Base-by-base conservation (phyloP, 2,113 vertebrate genomes). In the Epinephelus lanceolatus region DNA sequence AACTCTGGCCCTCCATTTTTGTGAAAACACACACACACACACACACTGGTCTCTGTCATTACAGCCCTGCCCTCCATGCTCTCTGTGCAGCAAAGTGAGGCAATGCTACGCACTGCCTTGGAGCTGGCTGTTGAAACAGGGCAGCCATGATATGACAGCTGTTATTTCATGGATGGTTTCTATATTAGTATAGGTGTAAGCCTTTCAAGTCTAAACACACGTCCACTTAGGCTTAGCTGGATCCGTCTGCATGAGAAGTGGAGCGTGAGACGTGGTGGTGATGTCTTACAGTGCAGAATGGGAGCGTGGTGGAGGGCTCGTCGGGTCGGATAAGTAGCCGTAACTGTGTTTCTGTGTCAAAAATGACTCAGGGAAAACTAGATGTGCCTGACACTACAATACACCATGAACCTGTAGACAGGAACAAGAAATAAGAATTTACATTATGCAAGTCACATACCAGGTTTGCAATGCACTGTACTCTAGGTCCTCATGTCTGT, bases 141-240 rank as follows among this genome's bases (percentile, higher is more conserved):
- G 8, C 30, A 25, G 60, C 3, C 53, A 47, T 66, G 73, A 84
- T 62, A 47, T 72, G 78, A 86, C 80, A 76, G 69, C 63, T 83
- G 86, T 74, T 81, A 69, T 78, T 88, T 83, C 77, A 86, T 80
- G 61, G 55, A 71, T 83, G 83, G 40, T 55, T 81, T 81, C 66
- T 77, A 65, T 33, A 86, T 51, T 42, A 37, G 57, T 70, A 2
- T 15, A 62, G 51, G 42, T 74, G 5, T 57, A 53, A 40, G 52
- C 42, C 37, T 80, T 89, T 85, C 53, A 86, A 71, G 87, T 89
- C 71, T 80, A 49, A 76, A 81, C 53, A 76, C n/a, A 84, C 71
- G 84, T 85, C 74, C 17, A 6, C 42, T 78, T 25, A 9, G 60
- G 71, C 61, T 87, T 52, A 84, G 42, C 9, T 6, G 15, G 21